These are phyloP conservation scores for Tachyglossus aculeatus DNA, from an alignment of 2,797 vertebrate species.

Conservation along the genomic window DNA sequence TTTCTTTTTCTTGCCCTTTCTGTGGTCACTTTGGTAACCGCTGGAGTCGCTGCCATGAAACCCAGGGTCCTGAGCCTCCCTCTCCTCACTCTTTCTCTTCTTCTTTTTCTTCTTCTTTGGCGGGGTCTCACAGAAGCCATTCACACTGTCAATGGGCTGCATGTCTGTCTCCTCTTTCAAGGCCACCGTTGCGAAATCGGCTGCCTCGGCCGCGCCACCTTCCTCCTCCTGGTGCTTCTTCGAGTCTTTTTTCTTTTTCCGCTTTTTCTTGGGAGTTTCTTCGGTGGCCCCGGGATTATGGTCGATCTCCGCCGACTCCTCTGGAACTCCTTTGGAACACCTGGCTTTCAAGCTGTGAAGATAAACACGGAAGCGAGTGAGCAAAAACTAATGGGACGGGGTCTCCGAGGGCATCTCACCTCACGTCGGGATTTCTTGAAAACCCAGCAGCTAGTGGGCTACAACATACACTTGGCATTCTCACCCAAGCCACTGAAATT, in stretches of 20 bases:
- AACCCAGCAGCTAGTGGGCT: background rate
- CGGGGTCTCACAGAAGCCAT: constrained; percentile 47
- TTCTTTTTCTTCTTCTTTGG: constrained; percentile 80
- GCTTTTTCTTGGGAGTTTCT: constrained; percentile 69
- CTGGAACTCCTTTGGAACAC: constrained; percentile 35
- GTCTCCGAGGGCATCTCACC: background rate
- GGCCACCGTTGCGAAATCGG: background rate
- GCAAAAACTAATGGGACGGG: background rate
- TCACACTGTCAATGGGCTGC: constrained; percentile 26
- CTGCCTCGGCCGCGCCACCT: constrained; percentile 25
- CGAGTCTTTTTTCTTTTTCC: constrained; percentile 73
- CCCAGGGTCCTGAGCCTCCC: constrained; percentile 60
- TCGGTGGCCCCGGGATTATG: background rate
- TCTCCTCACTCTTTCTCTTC: constrained; percentile 71
- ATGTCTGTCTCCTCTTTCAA: constrained; percentile 9
- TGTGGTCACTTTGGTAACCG: constrained; percentile 80
- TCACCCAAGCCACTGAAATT: background rate
- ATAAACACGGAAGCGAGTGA: constrained; percentile 20
- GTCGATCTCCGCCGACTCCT: constrained; percentile 22
- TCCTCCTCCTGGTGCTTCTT: constrained; percentile 32
- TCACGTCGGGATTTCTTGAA: background rate
- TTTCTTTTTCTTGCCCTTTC: constrained; percentile 82
- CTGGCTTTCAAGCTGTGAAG: constrained; percentile 75
- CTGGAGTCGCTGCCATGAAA: constrained; percentile 81
- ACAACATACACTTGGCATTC: background rate